Evolutionary conservation across 2,888 invertebrate genomes (phyloP).

Genomic region (Agrochola lychnidis): DNA sequence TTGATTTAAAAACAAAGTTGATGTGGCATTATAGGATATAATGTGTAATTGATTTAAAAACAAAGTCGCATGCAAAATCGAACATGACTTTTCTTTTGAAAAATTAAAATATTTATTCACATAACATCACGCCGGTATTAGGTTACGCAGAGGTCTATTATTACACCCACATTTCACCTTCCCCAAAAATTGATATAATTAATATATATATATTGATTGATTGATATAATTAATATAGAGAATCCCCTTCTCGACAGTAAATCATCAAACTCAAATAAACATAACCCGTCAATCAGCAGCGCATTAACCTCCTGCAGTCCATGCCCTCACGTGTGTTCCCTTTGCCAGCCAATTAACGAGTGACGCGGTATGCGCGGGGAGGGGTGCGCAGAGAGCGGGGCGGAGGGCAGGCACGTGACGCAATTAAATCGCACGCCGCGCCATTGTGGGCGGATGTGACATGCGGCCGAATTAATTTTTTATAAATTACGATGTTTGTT

Average conservation of each 20-base stretch:
- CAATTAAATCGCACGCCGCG: constrained; percentile 65
- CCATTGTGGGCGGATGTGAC: constrained; percentile 63
- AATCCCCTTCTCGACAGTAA: neutral
- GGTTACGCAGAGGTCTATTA: too few relatives aligned
- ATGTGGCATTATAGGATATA: too few relatives aligned
- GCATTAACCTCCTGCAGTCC: constrained; percentile 46
- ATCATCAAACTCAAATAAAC: constrained; percentile 35
- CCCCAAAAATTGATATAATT: too few relatives aligned
- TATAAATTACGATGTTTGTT: constrained; percentile 63
- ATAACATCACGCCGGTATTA: too few relatives aligned
- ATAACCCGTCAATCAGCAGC: constrained; percentile 52
- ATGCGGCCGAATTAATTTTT: constrained; percentile 65
- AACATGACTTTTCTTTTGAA: too few relatives aligned
- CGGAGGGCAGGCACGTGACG: constrained; percentile 67
- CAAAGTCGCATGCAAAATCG: too few relatives aligned
- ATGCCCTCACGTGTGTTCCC: constrained; percentile 43
- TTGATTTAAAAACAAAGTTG: too few relatives aligned
- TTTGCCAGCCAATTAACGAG: constrained; percentile 54
- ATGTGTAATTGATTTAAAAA: too few relatives aligned
- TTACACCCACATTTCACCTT: too few relatives aligned
- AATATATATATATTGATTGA: too few relatives aligned
- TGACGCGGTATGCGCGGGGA: constrained; percentile 18
- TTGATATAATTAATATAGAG: too few relatives aligned
- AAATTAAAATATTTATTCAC: too few relatives aligned
- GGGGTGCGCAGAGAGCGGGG: constrained; percentile 5